A percentile compares a stretch with the other conserved stretches of the same genome.
phyloP scores from a whole-genome alignment of 1,140 invertebrate genomes.

The Formica exsecta region DNA sequence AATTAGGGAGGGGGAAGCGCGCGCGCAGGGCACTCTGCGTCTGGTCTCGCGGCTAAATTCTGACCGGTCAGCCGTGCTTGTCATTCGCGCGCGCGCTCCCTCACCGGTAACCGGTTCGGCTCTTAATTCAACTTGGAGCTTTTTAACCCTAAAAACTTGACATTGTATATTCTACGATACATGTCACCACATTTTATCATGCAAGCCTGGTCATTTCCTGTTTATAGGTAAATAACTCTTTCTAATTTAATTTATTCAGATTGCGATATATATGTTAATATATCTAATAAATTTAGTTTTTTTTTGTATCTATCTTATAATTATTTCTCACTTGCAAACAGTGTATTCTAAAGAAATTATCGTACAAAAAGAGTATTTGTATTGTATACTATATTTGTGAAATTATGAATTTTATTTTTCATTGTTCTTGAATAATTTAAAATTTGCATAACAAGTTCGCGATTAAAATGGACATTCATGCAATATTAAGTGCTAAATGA shows the following conservation, averaged over 20 bases:
- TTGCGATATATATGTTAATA: background rate
- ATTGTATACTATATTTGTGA: background rate
- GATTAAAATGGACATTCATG: background rate
- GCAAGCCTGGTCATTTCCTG: background rate
- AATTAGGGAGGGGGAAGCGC: constrained; percentile 49
- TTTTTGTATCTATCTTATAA: background rate
- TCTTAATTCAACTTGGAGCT: background rate
- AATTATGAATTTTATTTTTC: background rate
- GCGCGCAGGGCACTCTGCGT: constrained; percentile 28
- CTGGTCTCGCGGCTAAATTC: constrained; percentile 38
- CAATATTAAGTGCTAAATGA: background rate
- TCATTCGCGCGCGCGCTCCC: background rate
- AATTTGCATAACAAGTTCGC: background rate
- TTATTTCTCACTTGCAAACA: constrained; percentile 10
- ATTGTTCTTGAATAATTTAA: background rate
- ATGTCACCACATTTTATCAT: constrained; percentile 13
- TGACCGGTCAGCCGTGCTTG: constrained; percentile 22
- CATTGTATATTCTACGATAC: background rate
- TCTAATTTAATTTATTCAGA: constrained; percentile 15
- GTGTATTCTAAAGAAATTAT: background rate
- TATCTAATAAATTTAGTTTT: background rate
- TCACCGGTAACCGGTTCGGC: background rate
- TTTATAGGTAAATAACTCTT: constrained; percentile 1
- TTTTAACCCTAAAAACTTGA: constrained; percentile 20
- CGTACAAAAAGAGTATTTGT: background rate